Conservation (phyloP, 2,888 invertebrate species). For the Galeopsomyia nigrocyanea region DNA sequence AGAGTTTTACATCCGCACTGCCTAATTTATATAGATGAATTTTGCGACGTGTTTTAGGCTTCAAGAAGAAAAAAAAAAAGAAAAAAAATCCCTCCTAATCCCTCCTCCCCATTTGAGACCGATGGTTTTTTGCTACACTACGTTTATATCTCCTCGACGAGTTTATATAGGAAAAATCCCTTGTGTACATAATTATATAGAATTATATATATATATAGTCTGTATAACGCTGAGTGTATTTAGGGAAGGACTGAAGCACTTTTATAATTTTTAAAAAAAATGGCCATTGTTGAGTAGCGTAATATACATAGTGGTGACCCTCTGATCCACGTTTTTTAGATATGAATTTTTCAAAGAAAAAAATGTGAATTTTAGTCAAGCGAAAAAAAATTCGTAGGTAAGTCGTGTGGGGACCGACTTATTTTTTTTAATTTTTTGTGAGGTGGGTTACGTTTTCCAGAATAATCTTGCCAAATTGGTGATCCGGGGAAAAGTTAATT, state of each 20-base stretch:
- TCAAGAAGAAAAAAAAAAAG: slow-evolving; percentile 35
- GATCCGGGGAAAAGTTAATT: not conserved
- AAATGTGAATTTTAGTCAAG: not conserved
- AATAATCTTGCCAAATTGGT: slow-evolving; percentile 52
- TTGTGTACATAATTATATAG: slow-evolving; percentile 35
- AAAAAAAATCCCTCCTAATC: slow-evolving; percentile 33
- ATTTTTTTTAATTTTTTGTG: slow-evolving; percentile 12
- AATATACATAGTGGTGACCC: not conserved
- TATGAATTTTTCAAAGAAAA: slow-evolving; percentile 24
- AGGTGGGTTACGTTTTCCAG: slow-evolving; percentile 7
- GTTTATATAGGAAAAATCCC: slow-evolving; percentile 9
- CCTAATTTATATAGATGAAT: slow-evolving; percentile 46
- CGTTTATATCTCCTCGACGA: slow-evolving; percentile 28
- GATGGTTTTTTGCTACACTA: slow-evolving; percentile 48
- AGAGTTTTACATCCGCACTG: slow-evolving; percentile 27
- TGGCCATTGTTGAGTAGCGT: slow-evolving; percentile 19
- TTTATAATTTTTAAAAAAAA: slow-evolving; percentile 32
- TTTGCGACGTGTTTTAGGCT: slow-evolving; percentile 21
- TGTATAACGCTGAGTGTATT: slow-evolving; percentile 51
- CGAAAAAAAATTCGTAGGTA: slow-evolving; percentile 12
- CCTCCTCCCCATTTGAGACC: slow-evolving; percentile 41
- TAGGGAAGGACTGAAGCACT: slow-evolving; percentile 45
- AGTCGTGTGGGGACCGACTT: slow-evolving; percentile 13
- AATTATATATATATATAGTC: slow-evolving; percentile 4
- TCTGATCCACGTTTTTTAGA: slow-evolving; percentile 23